Conservation (phyloP, 2,888 invertebrate species). For the Notodonta dromedarius region DNA sequence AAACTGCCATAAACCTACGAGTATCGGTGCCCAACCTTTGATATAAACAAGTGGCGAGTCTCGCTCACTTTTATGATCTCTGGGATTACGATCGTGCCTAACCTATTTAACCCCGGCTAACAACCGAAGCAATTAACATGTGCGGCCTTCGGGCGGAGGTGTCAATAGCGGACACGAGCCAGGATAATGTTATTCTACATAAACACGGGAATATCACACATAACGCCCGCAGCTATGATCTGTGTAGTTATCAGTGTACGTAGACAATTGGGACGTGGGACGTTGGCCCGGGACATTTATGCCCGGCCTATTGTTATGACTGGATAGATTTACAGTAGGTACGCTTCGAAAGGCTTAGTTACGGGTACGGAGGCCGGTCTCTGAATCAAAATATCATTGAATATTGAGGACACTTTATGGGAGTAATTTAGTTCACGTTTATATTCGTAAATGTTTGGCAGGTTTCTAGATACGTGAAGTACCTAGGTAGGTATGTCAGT, state of each 20-base stretch:
- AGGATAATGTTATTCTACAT: conserved; percentile 15
- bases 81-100: conserved; percentile 41
- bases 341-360: conserved; percentile 21
- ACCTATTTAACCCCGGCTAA: conserved; percentile 41
- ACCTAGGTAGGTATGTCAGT: too few relatives aligned
- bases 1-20: conserved; percentile 35
- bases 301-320: conserved; percentile 28
- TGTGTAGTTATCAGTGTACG: conserved; percentile 23
- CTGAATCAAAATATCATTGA: conserved; percentile 2
- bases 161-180: conserved; percentile 29
- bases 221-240: conserved; percentile 19
- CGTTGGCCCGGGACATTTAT: conserved; percentile 23
- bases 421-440: background rate
- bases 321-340: conserved; percentile 30
- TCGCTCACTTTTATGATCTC: conserved; percentile 48
- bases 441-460: background rate
- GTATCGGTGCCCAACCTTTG: conserved; percentile 27
- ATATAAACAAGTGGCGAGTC: conserved; percentile 38
- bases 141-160: conserved; percentile 31
- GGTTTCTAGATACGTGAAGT: background rate
- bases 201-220: conserved; percentile 8
- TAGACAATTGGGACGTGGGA: conserved; percentile 29
- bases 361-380: conserved; percentile 9
- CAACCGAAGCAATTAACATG: conserved; percentile 50
- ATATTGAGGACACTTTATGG: background rate